Evolutionary conservation across 2,888 invertebrate species (phyloP), one percentile per base, ranked within the genome.

Genomic region (Sinohyriopsis cumingii): DNA sequence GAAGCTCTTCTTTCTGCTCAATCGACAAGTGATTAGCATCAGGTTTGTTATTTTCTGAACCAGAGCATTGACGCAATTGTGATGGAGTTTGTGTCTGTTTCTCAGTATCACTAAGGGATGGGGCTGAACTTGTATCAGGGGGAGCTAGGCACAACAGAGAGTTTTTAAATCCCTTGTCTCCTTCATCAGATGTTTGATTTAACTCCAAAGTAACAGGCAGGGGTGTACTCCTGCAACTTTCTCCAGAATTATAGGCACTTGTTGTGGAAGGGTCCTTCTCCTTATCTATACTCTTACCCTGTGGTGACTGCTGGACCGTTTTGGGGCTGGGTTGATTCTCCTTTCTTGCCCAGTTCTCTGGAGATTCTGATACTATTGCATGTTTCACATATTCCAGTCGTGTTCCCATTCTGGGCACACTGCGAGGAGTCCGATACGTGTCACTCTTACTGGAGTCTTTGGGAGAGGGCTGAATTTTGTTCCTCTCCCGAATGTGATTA

Each of bases 181-280:
- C 80, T 45, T 85, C 84, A 68, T 86, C 86, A 20, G 83, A 82
- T 15, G 81, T 83, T 69, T 84, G 84, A 67, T 85, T 87, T 12
- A 88, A 80, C 77, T 89, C 89, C 28, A 89, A 78, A 19, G 88
- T 89, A 45, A 45, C 45, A 45, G 45, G 45, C 1, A 89, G 78
- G 1, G 88, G 88, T 5, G 89, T 93, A 83, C 94, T 94, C 80
- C 94, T 93, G 83, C 94, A 94, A n/a, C 94, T 94, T 68, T 94
- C 94, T 1, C 94, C 87, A 3, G 94, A 94, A 84, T 94, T 94
- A 87, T 94, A 94, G 64, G 94, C 94, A 88, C 87, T 88, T 56
- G 87, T 88, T 20, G 93, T 93, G 55, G 94, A 94, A 63, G 93
- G 93, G 73, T 84, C 86, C 63, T 83, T 83, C 63, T 84, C 81